Percentiles rank a stretch among this genome's conserved stretches.
Conservation (phyloP, 53 echinoderm and acorn worm genomes). For the Henricia sp. region DNA sequence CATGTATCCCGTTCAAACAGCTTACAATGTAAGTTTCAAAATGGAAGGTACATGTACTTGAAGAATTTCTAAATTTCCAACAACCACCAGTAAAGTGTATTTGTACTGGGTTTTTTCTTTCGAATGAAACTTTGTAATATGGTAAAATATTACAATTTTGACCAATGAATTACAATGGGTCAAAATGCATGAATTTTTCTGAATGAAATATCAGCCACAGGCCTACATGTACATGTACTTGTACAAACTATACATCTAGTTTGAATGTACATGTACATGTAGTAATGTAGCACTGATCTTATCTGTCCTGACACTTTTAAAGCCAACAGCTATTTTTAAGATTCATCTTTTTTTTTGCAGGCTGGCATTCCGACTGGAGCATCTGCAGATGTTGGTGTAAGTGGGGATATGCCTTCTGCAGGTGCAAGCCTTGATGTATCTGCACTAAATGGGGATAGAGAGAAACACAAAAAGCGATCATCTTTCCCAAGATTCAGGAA, state of each 20-base stretch:
- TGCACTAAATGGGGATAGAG: slow-evolving; percentile 56
- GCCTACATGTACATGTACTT: not conserved
- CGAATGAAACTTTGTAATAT: no score
- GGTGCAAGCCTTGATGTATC: slow-evolving; percentile 57
- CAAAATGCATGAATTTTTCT: not conserved
- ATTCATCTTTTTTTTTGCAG: slow-evolving; percentile 16
- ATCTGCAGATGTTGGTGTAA: slow-evolving; percentile 75
- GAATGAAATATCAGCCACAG: not conserved
- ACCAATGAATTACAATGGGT: no score
- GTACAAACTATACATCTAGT: not conserved
- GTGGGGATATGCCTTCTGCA: slow-evolving; percentile 74
- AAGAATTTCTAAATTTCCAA: no score
- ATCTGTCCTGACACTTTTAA: not conserved
- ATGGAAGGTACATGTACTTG: no score
- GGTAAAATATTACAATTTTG: no score
- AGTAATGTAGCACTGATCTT: not conserved
- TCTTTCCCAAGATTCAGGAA: slow-evolving; percentile 53
- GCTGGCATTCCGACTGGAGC: slow-evolving; percentile 61
- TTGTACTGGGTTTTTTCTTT: no score
- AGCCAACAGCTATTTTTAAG: not conserved
- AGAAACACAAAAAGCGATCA: slow-evolving; percentile 52
- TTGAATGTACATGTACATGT: not conserved
- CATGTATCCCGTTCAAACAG: no score
- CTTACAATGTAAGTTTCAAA: no score
- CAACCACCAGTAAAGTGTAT: no score